phyloP scores from a whole-genome alignment of 2,797 vertebrate species.

The Ctenopoma multispine region DNA sequence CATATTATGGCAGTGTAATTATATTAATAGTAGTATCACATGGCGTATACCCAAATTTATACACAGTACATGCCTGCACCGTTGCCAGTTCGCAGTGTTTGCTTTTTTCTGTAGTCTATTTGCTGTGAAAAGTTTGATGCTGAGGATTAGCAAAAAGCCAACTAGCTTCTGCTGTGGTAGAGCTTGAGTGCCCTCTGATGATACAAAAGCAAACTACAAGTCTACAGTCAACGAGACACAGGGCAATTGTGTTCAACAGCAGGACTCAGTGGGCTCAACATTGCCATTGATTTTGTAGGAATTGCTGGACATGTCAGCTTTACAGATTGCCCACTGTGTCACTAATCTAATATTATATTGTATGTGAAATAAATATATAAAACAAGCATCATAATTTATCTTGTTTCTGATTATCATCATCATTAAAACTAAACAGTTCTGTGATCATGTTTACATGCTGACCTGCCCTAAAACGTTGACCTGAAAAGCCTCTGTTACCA shows the following conservation, averaged over 20 bases:
- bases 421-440: slow-evolving; percentile 30
- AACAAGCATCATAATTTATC: neutral
- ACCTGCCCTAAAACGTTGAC: slow-evolving; percentile 45
- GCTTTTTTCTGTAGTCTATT: slow-evolving; percentile 7
- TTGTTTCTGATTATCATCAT: slow-evolving; percentile 15
- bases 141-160: neutral
- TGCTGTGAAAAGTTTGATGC: slow-evolving; percentile 12
- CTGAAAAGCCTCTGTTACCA: slow-evolving; percentile 34
- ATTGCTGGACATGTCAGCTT: slow-evolving; percentile 3
- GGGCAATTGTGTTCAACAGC: slow-evolving; percentile 2
- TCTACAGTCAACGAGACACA: neutral
- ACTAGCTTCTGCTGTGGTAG: slow-evolving; percentile 4
- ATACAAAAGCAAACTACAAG: slow-evolving; percentile 14
- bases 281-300: slow-evolving; percentile 10
- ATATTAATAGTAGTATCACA: neutral
- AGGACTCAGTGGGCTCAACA: neutral
- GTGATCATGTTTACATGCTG: slow-evolving; percentile 34
- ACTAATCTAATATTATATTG: neutral
- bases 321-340: neutral
- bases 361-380: neutral
- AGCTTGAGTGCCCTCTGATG: slow-evolving; percentile 58
- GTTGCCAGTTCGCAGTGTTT: slow-evolving; percentile 22
- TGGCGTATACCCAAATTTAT: neutral
- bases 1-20: neutral
- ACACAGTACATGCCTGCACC: neutral